Evolutionary conservation across 1,140 invertebrate genomes (phyloP), one percentile per base, ranked within the genome.

Genomic region (Macrosteles quadrilineatus): DNA sequence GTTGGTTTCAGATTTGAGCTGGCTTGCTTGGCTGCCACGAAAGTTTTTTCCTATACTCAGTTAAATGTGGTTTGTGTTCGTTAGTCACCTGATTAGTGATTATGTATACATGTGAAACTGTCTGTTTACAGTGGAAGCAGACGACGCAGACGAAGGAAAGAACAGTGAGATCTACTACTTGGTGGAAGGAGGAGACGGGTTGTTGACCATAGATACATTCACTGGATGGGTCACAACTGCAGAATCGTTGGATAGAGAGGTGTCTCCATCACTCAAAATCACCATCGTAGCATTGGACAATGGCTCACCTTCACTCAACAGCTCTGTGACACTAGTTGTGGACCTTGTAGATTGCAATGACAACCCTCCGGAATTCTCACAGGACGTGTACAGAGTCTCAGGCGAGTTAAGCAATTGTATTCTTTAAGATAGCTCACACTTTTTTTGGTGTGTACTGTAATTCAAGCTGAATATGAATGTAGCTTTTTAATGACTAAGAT

Each of bases 121-220:
- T 50, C n/a, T 50, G 47, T 17, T 82, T 76, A 74, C 81, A 87
- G 90, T 96, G 19, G 87, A 88, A 74, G 94, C 94, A 1, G 85
- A 88, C 75, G 94, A 96, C 76, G 82, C 84, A 17, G 93, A 96
- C 80, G 84, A 89, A 64, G 92, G 92, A 1, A 88, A 87, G 47
- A 95, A 95, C 79, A 90, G 91, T n/a, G 92, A 94, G 80, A 86
- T 96, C 2, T 84, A 90, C 17, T 95, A 93, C 75, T 86, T 88
- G 1, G 84, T 95, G 62, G 65, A 66, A 25, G 73, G 85, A 83
- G 47, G 85, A 78, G 32, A 66, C 17, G 79, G 85, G 23, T 84
- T 86, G 14, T 97, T 97, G 80, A 87, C 90, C 1, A 86, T 97
- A 45, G 93, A 97, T 79, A 81, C 90, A 1, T 88, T 90, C 78